Conservation (phyloP, 2,797 vertebrate species). For the Ispidina lecontei region DNA sequence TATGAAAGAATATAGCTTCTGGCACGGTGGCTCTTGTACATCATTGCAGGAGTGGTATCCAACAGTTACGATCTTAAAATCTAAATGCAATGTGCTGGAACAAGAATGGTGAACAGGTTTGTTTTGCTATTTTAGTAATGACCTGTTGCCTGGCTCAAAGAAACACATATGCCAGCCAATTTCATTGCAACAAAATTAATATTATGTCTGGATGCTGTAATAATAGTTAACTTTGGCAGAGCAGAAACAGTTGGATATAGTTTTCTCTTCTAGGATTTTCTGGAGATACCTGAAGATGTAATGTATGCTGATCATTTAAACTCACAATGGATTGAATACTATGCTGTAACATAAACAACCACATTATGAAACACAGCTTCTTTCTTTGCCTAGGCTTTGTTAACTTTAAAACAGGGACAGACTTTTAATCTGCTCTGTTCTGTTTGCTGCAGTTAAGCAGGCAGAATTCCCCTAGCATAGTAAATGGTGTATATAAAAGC, state of each 20-base stretch:
- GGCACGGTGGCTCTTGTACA: slow-evolving; percentile 39
- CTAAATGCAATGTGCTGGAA: slow-evolving; percentile 63
- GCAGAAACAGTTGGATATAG: slow-evolving; percentile 37
- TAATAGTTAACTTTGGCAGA: slow-evolving; percentile 73
- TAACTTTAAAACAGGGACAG: not conserved
- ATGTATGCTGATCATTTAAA: not conserved
- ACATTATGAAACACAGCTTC: not conserved
- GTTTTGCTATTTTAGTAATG: slow-evolving; percentile 71
- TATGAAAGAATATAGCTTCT: slow-evolving; percentile 53
- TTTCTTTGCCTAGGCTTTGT: not conserved
- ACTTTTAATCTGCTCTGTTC: not conserved
- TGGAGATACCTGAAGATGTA: slow-evolving; percentile 13
- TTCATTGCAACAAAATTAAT: slow-evolving; percentile 72
- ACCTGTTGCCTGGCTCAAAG: slow-evolving; percentile 69
- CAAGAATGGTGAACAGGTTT: slow-evolving; percentile 43
- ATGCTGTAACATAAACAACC: not conserved
- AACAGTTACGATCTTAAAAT: slow-evolving; percentile 63
- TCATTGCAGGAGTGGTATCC: slow-evolving; percentile 55
- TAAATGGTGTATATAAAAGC: not conserved
- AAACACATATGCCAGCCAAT: slow-evolving; percentile 70
- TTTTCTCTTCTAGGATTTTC: slow-evolving; percentile 43
- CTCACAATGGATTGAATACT: not conserved
- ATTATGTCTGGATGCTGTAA: slow-evolving; percentile 63
- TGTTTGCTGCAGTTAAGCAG: not conserved
- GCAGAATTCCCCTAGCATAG: not conserved